These are phyloP conservation scores for Laterallus jamaicensis DNA, from an alignment of 2,113 vertebrate genomes.

Conservation along the genomic window DNA sequence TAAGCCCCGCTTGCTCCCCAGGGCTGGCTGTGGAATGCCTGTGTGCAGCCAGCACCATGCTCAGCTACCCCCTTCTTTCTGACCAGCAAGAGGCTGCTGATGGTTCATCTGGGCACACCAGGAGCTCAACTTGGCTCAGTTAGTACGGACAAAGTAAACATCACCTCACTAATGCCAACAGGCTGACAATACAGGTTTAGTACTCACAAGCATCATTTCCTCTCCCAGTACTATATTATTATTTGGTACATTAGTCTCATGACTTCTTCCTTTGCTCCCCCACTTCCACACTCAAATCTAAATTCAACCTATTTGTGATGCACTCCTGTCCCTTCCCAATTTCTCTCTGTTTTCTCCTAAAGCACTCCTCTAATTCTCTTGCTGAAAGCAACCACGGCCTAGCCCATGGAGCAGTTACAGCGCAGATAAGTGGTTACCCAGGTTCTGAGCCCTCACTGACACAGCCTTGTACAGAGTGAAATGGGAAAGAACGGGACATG, in stretches of 20 bases:
- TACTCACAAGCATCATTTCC: not conserved
- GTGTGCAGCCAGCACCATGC: not conserved
- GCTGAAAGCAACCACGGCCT: not conserved
- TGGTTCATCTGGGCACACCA: not conserved
- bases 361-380: not conserved
- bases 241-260: not conserved
- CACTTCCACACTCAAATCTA: not conserved
- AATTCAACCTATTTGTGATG: not conserved
- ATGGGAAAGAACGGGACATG: not conserved
- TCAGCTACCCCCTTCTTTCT: not conserved
- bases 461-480: not conserved
- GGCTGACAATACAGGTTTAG: not conserved
- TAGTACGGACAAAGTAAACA: not conserved
- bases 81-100: not conserved
- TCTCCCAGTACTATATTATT: not conserved
- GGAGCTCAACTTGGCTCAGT: not conserved
- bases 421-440: not conserved
- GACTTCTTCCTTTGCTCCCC: not conserved
- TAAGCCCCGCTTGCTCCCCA: not conserved
- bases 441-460: not conserved
- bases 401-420: not conserved
- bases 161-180: not conserved
- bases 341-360: not conserved
- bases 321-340: not conserved
- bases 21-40: not conserved